These are phyloP conservation scores for Palloptera scutellata DNA, from an alignment of 2,888 invertebrate genomes.

Conservation along the genomic window DNA sequence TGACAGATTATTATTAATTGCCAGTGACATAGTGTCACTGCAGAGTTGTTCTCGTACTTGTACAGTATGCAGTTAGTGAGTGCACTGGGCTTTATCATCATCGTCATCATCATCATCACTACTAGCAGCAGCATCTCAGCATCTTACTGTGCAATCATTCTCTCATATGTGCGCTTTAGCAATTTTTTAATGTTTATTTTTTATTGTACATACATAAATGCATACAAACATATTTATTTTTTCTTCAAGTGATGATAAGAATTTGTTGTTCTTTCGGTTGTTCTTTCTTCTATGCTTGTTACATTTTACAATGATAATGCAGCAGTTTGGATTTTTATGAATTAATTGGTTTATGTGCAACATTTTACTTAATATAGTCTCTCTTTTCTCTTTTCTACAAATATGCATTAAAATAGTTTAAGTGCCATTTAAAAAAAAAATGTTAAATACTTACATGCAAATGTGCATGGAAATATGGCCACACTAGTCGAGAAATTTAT, in stretches of 20 bases:
- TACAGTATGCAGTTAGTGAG: neutral
- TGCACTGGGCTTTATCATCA: neutral
- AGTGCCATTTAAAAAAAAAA: too few relatives aligned
- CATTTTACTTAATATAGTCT: slow-evolving; percentile 26
- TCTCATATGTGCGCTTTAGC: neutral
- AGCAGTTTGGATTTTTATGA: neutral
- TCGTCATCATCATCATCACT: neutral
- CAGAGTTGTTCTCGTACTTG: neutral
- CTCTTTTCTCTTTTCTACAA: too few relatives aligned
- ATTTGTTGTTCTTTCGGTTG: too few relatives aligned
- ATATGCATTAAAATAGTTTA: too few relatives aligned
- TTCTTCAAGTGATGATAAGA: neutral
- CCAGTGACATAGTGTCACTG: slow-evolving; percentile 27
- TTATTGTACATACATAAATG: slow-evolving; percentile 10
- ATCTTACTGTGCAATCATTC: neutral
- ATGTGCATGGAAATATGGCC: slow-evolving; percentile 3
- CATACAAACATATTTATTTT: neutral
- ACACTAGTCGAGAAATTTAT: slow-evolving; percentile 9
- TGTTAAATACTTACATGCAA: neutral
- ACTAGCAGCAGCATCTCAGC: neutral
- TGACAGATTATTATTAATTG: slow-evolving; percentile 44
- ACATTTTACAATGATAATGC: too few relatives aligned
- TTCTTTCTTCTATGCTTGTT: too few relatives aligned
- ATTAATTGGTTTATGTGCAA: slow-evolving; percentile 27
- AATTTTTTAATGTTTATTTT: neutral